These are phyloP conservation scores for Odobenus rosmarus DNA, from an alignment of 2,113 vertebrate species.

Conservation along the genomic window DNA sequence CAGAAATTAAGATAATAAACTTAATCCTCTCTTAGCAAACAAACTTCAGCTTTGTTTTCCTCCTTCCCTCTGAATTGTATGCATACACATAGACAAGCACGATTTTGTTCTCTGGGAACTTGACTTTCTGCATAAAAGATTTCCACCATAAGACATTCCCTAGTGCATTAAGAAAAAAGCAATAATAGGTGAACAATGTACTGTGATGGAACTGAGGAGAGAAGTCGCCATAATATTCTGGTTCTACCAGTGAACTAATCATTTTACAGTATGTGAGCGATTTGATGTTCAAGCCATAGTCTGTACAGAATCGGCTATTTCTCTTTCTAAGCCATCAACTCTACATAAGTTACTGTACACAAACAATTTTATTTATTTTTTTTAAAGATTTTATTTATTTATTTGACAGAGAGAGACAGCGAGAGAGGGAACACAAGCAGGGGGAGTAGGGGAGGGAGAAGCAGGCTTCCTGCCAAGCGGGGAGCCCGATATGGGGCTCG, in stretches of 20 bases:
- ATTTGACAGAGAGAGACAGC: too few relatives aligned
- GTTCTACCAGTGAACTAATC: background rate
- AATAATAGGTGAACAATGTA: background rate
- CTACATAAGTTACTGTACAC: background rate
- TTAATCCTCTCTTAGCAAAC: background rate
- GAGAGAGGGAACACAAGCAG: too few relatives aligned
- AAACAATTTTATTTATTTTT: background rate
- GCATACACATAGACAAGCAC: too few relatives aligned
- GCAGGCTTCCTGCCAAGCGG: too few relatives aligned
- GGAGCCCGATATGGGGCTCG: too few relatives aligned
- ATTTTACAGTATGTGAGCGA: background rate
- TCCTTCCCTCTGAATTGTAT: background rate
- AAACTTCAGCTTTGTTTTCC: background rate
- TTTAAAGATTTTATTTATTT: too few relatives aligned
- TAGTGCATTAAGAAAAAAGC: background rate
- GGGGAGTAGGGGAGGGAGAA: too few relatives aligned
- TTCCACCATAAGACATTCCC: background rate
- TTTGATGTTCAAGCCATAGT: background rate
- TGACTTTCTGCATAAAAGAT: conserved; percentile 16
- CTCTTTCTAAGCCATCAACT: background rate
- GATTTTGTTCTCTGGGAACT: background rate
- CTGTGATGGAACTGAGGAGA: background rate
- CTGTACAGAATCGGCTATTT: background rate
- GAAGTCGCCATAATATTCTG: background rate
- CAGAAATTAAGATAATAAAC: conserved; percentile 34